Percentiles rank a stretch among this genome's conserved stretches.
Conservation (phyloP, 2,888 invertebrate genomes). For the Philaethria dido region DNA sequence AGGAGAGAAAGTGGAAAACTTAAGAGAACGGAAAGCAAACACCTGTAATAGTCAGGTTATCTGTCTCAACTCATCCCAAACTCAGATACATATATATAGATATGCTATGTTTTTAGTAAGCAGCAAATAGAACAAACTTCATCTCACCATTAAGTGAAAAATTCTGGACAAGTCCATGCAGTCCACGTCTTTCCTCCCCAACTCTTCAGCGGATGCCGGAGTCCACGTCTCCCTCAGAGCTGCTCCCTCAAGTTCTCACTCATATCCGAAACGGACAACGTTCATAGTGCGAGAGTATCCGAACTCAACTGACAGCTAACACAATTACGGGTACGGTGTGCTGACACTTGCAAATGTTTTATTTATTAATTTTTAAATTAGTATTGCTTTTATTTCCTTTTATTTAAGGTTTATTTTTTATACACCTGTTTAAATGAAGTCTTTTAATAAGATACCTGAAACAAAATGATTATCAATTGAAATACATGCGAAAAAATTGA, state of each 20-base stretch:
- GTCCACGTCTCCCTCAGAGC: slow-evolving; percentile 74
- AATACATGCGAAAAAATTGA: no score
- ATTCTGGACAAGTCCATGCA: slow-evolving; percentile 77
- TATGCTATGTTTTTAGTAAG: no score
- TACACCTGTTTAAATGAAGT: no score
- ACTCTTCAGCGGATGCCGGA: slow-evolving; percentile 74
- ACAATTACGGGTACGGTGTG: slow-evolving; percentile 17
- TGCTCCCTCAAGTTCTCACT: slow-evolving; percentile 56
- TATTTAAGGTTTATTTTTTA: neutral
- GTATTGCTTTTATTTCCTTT: neutral
- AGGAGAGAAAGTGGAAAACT: no score
- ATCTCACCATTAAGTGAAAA: slow-evolving; percentile 77
- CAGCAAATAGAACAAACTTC: no score
- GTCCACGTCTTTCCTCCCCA: slow-evolving; percentile 56
- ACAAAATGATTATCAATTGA: neutral
- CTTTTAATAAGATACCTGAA: neutral
- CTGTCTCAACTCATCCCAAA: no score
- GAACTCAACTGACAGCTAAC: neutral
- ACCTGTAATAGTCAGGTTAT: no score
- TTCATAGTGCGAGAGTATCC: slow-evolving; percentile 29
- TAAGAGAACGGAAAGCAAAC: no score
- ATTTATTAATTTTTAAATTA: neutral
- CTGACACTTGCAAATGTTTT: neutral
- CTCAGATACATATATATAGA: no score
- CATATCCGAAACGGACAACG: slow-evolving; percentile 47